These are phyloP conservation scores for Leptodactylus fallax DNA, from an alignment of 2,797 vertebrate species.

Conservation along the genomic window DNA sequence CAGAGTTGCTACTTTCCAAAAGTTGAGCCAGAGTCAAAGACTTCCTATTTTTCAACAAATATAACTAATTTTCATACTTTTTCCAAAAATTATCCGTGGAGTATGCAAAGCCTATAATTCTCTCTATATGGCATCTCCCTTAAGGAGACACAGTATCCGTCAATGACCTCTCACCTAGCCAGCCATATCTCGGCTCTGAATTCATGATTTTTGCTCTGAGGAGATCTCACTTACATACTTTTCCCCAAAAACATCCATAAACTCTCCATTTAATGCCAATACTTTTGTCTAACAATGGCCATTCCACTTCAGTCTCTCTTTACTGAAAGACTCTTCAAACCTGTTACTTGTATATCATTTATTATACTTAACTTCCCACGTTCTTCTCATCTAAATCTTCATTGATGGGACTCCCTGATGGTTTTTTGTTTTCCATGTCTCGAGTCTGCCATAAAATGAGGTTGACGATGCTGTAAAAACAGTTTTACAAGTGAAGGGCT, in stretches of 20 bases:
- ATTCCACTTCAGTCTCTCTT: neutral
- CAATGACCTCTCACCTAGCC: too few species aligned
- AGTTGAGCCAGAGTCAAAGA: too few species aligned
- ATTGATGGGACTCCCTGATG: neutral
- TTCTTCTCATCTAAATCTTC: neutral
- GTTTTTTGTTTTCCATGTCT: neutral
- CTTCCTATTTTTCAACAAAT: too few species aligned
- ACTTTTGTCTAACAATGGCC: neutral
- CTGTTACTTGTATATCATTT: neutral
- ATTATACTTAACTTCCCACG: neutral
- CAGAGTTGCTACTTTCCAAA: too few species aligned
- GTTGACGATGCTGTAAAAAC: neutral
- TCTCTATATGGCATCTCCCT: too few species aligned
- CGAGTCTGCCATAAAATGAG: constrained; percentile 5
- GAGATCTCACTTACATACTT: neutral
- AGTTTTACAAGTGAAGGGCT: neutral
- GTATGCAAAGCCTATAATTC: too few species aligned
- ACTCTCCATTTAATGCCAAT: neutral
- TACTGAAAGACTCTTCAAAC: neutral
- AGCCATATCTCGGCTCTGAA: too few species aligned
- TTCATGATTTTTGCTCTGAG: too few species aligned
- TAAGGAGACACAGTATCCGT: too few species aligned
- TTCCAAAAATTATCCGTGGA: too few species aligned
- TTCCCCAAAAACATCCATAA: neutral
- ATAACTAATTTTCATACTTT: too few species aligned